A percentile compares a stretch with the other conserved stretches of the same genome.
Evolutionary conservation across 2,888 invertebrate genomes (phyloP).

Genomic region (Macroteleia sp.): DNA sequence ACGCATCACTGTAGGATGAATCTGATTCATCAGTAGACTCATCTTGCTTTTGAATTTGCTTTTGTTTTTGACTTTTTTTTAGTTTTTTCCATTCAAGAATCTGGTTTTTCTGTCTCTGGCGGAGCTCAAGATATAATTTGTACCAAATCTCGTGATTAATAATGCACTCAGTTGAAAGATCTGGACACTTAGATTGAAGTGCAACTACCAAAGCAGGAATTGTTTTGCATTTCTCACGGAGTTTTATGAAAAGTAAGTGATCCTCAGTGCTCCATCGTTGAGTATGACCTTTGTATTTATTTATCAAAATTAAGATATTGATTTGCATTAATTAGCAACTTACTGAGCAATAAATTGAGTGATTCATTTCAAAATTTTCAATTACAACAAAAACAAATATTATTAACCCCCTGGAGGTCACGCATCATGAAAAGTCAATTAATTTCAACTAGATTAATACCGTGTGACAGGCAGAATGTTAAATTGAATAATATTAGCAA

Average conservation of each 20-base stretch:
- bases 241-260: slow-evolving; percentile 76
- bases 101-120: slow-evolving; percentile 82
- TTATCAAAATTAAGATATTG: slow-evolving; percentile 4
- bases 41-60: neutral
- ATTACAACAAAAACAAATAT: no score
- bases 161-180: slow-evolving; percentile 80
- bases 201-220: slow-evolving; percentile 73
- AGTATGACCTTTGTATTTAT: slow-evolving; percentile 74
- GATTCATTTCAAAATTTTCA: no score
- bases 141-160: slow-evolving; percentile 85
- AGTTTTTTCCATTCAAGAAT: slow-evolving; percentile 83
- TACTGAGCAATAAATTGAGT: no score
- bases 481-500: no score
- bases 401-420: no score
- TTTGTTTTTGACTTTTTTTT: slow-evolving; percentile 66
- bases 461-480: no score
- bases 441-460: no score
- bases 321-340: slow-evolving; percentile 4
- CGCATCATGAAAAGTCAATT: no score
- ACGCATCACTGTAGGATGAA: slow-evolving; percentile 3
- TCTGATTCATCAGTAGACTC: slow-evolving; percentile 11
- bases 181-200: slow-evolving; percentile 76
- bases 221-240: slow-evolving; percentile 70
- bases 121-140: slow-evolving; percentile 82
- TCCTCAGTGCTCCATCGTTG: slow-evolving; percentile 79